These are phyloP conservation scores for Amphipoea oculea DNA, from an alignment of 2,888 invertebrate genomes.

Conservation along the genomic window DNA sequence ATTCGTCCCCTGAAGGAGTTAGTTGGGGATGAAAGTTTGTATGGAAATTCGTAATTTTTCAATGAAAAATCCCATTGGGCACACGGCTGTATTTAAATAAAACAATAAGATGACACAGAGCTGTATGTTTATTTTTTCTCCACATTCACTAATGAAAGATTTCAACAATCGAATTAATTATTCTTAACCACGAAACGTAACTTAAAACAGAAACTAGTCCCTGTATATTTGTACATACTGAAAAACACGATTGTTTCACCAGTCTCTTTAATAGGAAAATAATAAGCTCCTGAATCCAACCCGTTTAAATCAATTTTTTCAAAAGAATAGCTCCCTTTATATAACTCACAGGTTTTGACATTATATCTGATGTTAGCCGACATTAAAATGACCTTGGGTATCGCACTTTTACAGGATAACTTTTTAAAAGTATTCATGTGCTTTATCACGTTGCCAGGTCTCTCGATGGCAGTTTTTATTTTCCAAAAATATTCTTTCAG, in stretches of 20 bases:
- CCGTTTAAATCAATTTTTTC: conserved; percentile 66
- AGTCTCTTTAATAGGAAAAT: conserved; percentile 68
- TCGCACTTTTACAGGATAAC: conserved; percentile 68
- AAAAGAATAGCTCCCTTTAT: conserved; percentile 67
- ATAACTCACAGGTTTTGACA: conserved; percentile 66
- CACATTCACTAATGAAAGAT: neutral
- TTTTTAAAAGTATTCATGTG: conserved; percentile 63
- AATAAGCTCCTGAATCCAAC: conserved; percentile 66
- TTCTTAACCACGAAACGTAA: conserved; percentile 52
- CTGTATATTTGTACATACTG: conserved; percentile 59
- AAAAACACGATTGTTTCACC: conserved; percentile 66
- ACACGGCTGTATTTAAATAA: neutral
- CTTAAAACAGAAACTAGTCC: conserved; percentile 61
- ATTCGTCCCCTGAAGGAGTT: neutral
- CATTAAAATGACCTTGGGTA: conserved; percentile 62
- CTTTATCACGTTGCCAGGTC: conserved; percentile 49
- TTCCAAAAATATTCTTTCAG: conserved; percentile 63
- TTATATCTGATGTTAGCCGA: conserved; percentile 65
- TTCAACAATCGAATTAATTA: conserved; percentile 28
- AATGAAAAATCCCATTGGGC: neutral
- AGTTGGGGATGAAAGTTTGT: neutral
- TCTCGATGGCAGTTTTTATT: conserved; percentile 64
- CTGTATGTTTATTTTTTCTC: neutral
- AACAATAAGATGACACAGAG: neutral
- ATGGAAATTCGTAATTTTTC: neutral